A percentile compares a stretch with the other conserved stretches of the same genome.
Conservation (phyloP, 2,888 invertebrate genomes). For the Plagodis dolabraria region DNA sequence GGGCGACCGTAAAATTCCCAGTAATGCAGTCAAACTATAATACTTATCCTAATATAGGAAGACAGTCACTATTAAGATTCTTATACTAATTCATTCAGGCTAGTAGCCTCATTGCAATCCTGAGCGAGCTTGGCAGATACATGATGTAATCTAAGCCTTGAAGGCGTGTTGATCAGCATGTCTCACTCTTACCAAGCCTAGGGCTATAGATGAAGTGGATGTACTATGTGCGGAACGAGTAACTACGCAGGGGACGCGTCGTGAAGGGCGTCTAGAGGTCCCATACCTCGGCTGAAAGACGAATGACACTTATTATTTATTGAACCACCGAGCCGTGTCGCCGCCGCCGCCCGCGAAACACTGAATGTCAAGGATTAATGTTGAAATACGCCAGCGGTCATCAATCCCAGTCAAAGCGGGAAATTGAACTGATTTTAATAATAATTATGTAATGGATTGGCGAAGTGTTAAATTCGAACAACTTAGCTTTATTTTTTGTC, state of each 20-base stretch:
- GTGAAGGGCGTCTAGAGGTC: conserved; percentile 71
- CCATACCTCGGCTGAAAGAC: conserved; percentile 53
- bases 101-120: too few species aligned
- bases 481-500: too few species aligned
- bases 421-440: conserved; percentile 37
- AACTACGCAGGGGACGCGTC: conserved; percentile 15
- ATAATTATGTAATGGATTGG: conserved; percentile 15
- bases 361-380: conserved; percentile 56
- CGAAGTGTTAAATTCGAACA: neutral
- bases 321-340: conserved; percentile 45
- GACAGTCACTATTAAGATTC: too few species aligned
- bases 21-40: too few species aligned
- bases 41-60: too few species aligned
- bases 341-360: conserved; percentile 36
- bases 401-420: conserved; percentile 45
- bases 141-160: too few species aligned
- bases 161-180: too few species aligned
- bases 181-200: neutral
- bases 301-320: conserved; percentile 69
- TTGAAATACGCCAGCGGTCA: conserved; percentile 48
- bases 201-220: conserved; percentile 14
- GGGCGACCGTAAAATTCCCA: too few species aligned
- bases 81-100: too few species aligned
- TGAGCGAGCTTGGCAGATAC: too few species aligned
- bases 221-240: conserved; percentile 5